Conservation (phyloP, 64 coral and sea anemone genomes). For the Stichodactyla helianthus region DNA sequence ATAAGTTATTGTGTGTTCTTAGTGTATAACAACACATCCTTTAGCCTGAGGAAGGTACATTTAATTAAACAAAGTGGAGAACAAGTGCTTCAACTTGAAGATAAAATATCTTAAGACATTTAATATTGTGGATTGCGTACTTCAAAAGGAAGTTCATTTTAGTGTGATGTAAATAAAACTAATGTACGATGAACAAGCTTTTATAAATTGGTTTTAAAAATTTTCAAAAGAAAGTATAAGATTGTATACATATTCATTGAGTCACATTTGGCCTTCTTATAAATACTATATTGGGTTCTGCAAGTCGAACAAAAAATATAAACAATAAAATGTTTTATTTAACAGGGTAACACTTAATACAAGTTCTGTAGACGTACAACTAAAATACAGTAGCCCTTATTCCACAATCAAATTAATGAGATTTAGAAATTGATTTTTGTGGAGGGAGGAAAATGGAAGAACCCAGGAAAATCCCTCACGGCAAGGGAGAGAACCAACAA, state of each 20-base stretch:
- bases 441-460: no score
- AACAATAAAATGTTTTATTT: no score
- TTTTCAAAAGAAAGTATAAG: background rate
- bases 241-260: background rate
- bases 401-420: no score
- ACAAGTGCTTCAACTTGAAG: background rate
- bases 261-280: no score
- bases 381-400: no score
- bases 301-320: no score
- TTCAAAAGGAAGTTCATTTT: background rate
- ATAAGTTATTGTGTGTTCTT: background rate
- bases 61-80: constrained; percentile 7
- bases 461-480: no score
- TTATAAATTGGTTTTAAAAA: background rate
- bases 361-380: no score
- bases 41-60: constrained; percentile 5
- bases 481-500: no score
- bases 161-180: background rate
- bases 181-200: background rate
- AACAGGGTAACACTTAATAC: no score
- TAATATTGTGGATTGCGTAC: background rate
- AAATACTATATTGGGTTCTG: no score
- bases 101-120: constrained; percentile 1
- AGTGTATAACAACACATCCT: background rate
- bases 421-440: no score